Evolutionary conservation across 1,140 invertebrate species (phyloP), one percentile per base, ranked within the genome.

Genomic region (Tetranychus cinnabarinus): DNA sequence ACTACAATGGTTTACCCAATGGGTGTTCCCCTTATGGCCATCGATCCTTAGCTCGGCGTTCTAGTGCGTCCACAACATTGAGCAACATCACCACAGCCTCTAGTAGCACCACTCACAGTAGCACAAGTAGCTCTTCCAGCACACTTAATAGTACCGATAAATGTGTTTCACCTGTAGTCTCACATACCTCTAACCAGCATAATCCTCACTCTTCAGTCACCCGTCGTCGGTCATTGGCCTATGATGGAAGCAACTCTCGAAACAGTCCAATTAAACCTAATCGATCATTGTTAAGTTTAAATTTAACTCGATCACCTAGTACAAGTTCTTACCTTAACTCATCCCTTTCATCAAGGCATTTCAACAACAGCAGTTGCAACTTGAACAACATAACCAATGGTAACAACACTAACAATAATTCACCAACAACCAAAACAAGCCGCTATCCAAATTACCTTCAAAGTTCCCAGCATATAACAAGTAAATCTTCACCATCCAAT

Each of bases 391-490:
- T 33, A 8, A 33, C 5, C 39, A 42, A 42, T 10, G 39, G 39
- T 10, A 52, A 52, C 31, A 52, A 52, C 31, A 47, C 46, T n/a
- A 52, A 52, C n/a, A 52, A 13, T n/a, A 52, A 8, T 23, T 4
- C 62, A 52, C 13, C 55, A 50, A 33, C 47, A 33, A 45, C 34
- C 42, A 34, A 42, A 52, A 50, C 55, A n/a, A 52, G 23, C 12
- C 48, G 63, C 10, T 64, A 64, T 57, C 47, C 58, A 23, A 64
- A 64, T 47, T 64, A 64, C 50, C 42, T 64, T 23, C 56, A 59
- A 15, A 64, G 63, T 55, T 64, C 63, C n/a, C 63, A 64, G 42
- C 63, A 64, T 34, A 64, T 64, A 2, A 62, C 60, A 12, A 45
- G 36, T 23, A 37, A 42, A 59, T 33, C n/a, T n/a, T 31, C 50